Percentiles rank a stretch among this genome's conserved stretches.
Evolutionary conservation across 2,888 invertebrate genomes (phyloP).

Genomic region (Heliconius aoede): DNA sequence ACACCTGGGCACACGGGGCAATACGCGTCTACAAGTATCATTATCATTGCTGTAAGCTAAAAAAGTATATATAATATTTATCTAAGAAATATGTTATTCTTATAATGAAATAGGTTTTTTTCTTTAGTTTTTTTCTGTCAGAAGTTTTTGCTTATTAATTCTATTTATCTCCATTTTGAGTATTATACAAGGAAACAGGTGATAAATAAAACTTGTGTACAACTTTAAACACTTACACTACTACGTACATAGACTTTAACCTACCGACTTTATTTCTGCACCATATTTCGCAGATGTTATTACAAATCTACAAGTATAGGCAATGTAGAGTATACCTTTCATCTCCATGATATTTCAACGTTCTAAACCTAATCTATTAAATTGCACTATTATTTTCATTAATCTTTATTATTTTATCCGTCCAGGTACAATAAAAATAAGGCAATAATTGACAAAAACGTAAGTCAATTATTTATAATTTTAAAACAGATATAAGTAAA

Average conservation of each 20-base stretch:
- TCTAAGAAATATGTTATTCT: neutral
- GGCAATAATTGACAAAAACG: neutral
- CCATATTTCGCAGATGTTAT: neutral
- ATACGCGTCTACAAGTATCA: constrained; percentile 11
- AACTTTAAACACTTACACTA: neutral
- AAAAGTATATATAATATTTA: constrained; percentile 2
- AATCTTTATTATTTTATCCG: neutral
- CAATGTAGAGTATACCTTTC: too few species aligned
- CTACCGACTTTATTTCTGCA: neutral
- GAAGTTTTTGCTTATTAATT: neutral
- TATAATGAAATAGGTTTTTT: neutral
- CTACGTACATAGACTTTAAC: neutral
- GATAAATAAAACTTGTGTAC: neutral
- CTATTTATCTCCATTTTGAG: neutral
- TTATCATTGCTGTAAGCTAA: constrained; percentile 23
- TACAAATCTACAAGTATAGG: neutral
- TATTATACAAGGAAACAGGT: too few species aligned
- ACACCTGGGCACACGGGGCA: constrained; percentile 47
- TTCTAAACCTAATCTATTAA: too few species aligned
- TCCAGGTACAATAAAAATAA: neutral
- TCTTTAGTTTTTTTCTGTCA: neutral
- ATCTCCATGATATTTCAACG: too few species aligned
- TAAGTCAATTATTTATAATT: neutral
- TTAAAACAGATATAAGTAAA: neutral
- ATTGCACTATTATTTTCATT: too few species aligned